phyloP scores from a whole-genome alignment of 2,888 invertebrate species.

The Dynastes tityus region DNA sequence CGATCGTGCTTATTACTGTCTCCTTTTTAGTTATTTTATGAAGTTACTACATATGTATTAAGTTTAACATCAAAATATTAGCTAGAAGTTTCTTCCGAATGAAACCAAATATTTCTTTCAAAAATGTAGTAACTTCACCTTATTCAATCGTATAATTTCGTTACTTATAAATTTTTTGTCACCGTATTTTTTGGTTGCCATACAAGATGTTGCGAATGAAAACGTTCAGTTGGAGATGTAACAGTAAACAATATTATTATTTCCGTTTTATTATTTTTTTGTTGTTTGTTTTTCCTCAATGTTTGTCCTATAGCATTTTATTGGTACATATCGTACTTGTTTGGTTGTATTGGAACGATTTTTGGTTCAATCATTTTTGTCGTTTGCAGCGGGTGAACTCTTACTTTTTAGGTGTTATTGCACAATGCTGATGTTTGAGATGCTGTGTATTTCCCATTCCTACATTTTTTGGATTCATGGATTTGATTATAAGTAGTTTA shows the following conservation, averaged over 20 bases:
- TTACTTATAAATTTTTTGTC: background rate
- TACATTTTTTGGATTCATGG: slow-evolving; percentile 20
- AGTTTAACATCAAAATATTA: background rate
- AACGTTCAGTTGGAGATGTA: background rate
- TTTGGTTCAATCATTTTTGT: slow-evolving; percentile 9
- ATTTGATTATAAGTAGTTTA: slow-evolving; percentile 18
- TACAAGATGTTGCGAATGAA: slow-evolving; percentile 6
- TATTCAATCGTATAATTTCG: background rate
- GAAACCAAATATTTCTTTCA: background rate
- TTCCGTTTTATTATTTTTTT: too few species aligned
- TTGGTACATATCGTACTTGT: background rate
- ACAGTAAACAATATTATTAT: too few species aligned
- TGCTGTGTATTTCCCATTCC: slow-evolving; percentile 33
- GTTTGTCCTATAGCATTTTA: too few species aligned
- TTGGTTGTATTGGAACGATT: slow-evolving; percentile 1
- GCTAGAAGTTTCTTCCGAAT: background rate
- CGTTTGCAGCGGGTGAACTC: slow-evolving; percentile 15
- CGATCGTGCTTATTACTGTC: slow-evolving; percentile 41
- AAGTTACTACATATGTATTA: slow-evolving; percentile 30
- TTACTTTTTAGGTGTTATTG: slow-evolving; percentile 39
- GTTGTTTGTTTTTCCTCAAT: background rate
- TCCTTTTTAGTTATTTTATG: background rate
- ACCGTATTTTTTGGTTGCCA: background rate
- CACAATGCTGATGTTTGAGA: slow-evolving; percentile 43
- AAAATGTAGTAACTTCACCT: slow-evolving; percentile 6